Base-by-base conservation (phyloP, 2,113 vertebrate species). In the Rafetus swinhoei region DNA sequence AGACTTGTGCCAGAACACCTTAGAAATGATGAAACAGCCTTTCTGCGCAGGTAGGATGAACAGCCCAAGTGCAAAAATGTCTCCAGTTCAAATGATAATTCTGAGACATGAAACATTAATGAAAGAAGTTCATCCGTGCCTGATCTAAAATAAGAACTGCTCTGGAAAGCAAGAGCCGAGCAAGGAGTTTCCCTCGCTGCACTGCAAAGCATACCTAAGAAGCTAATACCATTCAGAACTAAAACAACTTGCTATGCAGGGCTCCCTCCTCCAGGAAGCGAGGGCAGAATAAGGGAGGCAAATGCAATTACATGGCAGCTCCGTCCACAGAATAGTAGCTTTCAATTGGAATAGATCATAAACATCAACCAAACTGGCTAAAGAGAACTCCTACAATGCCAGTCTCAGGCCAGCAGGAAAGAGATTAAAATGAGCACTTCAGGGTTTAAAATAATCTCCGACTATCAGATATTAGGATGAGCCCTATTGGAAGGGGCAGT, bases 151-250 rank as follows among this genome's bases (percentile, higher is more conserved):
- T 35, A 79, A 81, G 27, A 53, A 77, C n/a, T 1, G 12, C 11
- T 24, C 56, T 55, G n/a, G 27, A 76, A 88, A 88, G 52, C n/a
- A 53, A 27, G 1, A 35, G 55, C 52, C 35, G 4, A 13, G 35
- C 19, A 57, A 69, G 74, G 9, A 2, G 53, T 35, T 24, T 22
- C 57, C 52, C 35, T 10, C 2, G 0, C 13, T 29, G 6, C 21
- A 35, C 54, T 81, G 65, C 55, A 59, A 79, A 82, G 39, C 54
- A 56, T 29, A 25, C 35, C 81, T 62, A 10, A 76, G 81, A 80
- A 76, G 19, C 54, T 19, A 9, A 11, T 35, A 39, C 24, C 53
- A 32, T 0, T 0, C 1, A 0, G 79, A 62, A 21, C 80, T 11
- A 21, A 62, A 76, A 1, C 19, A 16, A 81, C 72, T 35, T 21